Evolutionary conservation across 1,140 invertebrate genomes (phyloP), one percentile per base, ranked within the genome.

Genomic region (Uloborus diversus): DNA sequence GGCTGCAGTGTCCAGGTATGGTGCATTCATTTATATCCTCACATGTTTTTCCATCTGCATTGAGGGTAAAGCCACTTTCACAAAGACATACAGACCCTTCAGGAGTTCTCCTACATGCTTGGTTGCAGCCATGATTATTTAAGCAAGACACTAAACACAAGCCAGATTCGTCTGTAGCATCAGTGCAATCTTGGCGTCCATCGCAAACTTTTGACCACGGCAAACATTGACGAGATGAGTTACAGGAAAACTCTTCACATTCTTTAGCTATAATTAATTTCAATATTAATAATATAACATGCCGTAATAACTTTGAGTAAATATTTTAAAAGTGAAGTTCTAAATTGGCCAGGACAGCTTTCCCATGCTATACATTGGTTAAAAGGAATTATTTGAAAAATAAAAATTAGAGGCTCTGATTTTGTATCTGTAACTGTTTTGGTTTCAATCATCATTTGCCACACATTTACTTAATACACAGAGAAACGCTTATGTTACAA

Each of bases 101-200:
- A 0, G 91, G 89, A 17, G 92, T 92, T 0, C 94, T 94, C 85
- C 96, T 94, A 85, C 97, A 99, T 81, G 93, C 94, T 64, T 98
- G 94, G 1, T 94, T 94, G 85, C 97, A 99, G 0, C 97, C 97
- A 1, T 97, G 97, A 85, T 99, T 99, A 83, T 93, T 94, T 1
- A 94, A 92, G 2, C 97, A 99, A 0, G 94, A 91, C 87, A 96
- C 61, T 3, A 28, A 13, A 13, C 75, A 80, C 14, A 37, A 23
- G 1, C 20, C 17, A 2, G 66, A 28, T 56, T 84, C 83, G 27
- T 84, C 83, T 14, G 71, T 71, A 5, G 37, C 23, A 37, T 84
- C 83, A 5, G 20, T 25, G 20, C 83, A 84, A 37, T 84, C 83
- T 1, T 30, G 25, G 2, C 49, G 25, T 3, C 80, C 80, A 51